phyloP scores from a whole-genome alignment of 2,888 invertebrate species.

The Campaea margaritaria region DNA sequence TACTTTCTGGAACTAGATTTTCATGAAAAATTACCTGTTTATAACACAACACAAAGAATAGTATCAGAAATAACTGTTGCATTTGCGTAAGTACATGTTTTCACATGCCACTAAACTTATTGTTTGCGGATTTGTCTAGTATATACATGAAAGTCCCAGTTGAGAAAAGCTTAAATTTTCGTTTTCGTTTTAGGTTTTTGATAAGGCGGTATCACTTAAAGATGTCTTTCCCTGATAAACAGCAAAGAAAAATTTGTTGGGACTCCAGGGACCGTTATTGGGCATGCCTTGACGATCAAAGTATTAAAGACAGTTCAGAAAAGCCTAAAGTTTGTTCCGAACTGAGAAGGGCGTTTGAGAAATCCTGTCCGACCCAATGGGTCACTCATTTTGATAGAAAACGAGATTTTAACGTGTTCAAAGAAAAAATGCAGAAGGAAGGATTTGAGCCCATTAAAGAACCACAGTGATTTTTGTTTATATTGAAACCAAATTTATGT shows the following conservation, averaged over 20 bases:
- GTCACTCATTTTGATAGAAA: conserved; percentile 97
- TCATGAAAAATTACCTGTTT: conserved; percentile 5
- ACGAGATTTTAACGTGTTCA: conserved; percentile 94
- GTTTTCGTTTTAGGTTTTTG: conserved; percentile 71
- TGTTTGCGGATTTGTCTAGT: conserved; percentile 24
- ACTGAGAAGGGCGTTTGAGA: conserved; percentile 90
- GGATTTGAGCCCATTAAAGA: conserved; percentile 92
- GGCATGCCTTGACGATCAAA: conserved; percentile 92
- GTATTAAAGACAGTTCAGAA: conserved; percentile 85
- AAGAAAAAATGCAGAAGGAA: conserved; percentile 93
- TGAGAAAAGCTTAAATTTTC: conserved; percentile 16
- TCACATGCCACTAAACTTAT: conserved; percentile 4
- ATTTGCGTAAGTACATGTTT: conserved; percentile 27
- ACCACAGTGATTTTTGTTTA: conserved; percentile 56
- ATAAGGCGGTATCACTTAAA: conserved; percentile 49
- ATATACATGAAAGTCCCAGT: conserved; percentile 25
- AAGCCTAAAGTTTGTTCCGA: conserved; percentile 87
- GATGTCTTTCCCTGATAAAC: conserved; percentile 94
- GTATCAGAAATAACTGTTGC: not conserved
- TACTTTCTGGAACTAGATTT: conserved; percentile 5
- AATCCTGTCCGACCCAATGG: conserved; percentile 93
- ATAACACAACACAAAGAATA: conserved; percentile 1
- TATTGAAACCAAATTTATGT: conserved; percentile 49
- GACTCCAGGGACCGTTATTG: conserved; percentile 93
- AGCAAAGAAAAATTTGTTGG: conserved; percentile 93